phyloP scores from a whole-genome alignment of 2,797 vertebrate genomes.

The Syngnathus rostellatus region DNA sequence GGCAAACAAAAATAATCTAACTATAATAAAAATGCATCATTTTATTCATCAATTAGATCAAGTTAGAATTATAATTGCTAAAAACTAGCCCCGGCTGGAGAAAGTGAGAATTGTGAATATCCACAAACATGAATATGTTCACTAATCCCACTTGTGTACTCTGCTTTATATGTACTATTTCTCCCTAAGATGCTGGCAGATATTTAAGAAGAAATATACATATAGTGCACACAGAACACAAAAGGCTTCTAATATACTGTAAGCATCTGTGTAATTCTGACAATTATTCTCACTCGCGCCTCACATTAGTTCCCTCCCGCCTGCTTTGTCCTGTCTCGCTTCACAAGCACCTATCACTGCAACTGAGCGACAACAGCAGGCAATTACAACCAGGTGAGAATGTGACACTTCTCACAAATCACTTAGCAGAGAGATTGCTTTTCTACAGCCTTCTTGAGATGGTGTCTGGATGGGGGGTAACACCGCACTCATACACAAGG shows the following conservation, averaged over 20 bases:
- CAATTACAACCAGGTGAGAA: conserved; percentile 56
- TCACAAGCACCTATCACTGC: conserved; percentile 27
- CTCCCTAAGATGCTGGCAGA: background rate
- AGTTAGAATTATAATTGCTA: too few species aligned
- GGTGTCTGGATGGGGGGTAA: conserved; percentile 23
- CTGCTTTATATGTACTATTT: background rate
- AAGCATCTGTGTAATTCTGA: conserved; percentile 15
- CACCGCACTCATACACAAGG: conserved; percentile 13
- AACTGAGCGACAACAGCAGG: conserved; percentile 42
- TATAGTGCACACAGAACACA: background rate
- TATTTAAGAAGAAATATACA: too few species aligned
- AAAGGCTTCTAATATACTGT: conserved; percentile 9
- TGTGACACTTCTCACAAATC: conserved; percentile 59
- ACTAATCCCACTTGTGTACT: background rate
- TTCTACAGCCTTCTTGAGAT: conserved; percentile 43
- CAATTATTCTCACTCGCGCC: conserved; percentile 10
- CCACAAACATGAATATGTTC: background rate
- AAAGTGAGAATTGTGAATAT: too few species aligned
- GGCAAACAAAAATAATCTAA: too few species aligned
- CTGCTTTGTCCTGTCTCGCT: conserved; percentile 6
- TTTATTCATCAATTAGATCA: too few species aligned
- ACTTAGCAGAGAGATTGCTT: conserved; percentile 56
- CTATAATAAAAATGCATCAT: too few species aligned
- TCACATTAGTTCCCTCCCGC: conserved; percentile 5
- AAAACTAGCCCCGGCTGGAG: too few species aligned